Conservation (phyloP, 1,140 invertebrate genomes). For the Bombus impatiens region DNA sequence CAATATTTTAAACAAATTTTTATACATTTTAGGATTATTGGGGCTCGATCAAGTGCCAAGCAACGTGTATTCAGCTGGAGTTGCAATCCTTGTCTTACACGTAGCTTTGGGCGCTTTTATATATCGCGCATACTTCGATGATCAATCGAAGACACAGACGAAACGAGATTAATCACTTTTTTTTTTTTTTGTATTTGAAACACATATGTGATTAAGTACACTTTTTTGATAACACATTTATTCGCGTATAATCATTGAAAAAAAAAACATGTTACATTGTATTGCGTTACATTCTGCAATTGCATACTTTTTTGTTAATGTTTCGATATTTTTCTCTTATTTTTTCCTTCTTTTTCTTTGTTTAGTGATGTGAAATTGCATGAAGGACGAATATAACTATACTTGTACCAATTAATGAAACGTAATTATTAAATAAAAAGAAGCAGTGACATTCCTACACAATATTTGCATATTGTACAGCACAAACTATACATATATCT, state of each 20-base stretch:
- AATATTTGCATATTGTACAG: constrained; percentile 45
- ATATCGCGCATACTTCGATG: constrained; percentile 88
- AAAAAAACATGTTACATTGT: constrained; percentile 38
- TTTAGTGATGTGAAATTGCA: constrained; percentile 38
- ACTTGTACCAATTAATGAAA: constrained; percentile 28
- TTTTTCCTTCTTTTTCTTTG: not conserved
- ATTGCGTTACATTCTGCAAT: constrained; percentile 37
- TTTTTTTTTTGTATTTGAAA: constrained; percentile 29
- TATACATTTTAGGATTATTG: constrained; percentile 80
- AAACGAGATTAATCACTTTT: constrained; percentile 74
- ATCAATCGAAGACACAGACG: constrained; percentile 64
- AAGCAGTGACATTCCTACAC: constrained; percentile 44
- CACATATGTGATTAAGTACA: constrained; percentile 55
- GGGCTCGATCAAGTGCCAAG: constrained; percentile 84
- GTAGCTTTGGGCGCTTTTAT: constrained; percentile 89
- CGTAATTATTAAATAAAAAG: constrained; percentile 42
- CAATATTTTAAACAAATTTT: constrained; percentile 22
- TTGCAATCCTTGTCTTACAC: constrained; percentile 88
- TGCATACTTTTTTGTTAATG: constrained; percentile 19
- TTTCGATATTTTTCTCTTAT: constrained; percentile 24
- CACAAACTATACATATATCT: constrained; percentile 45
- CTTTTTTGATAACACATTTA: constrained; percentile 50
- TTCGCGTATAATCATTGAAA: constrained; percentile 18
- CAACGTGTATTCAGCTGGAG: constrained; percentile 89
- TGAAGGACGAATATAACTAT: constrained; percentile 4